phyloP scores from a whole-genome alignment of 2,113 vertebrate species.

The Gobio gobio region DNA sequence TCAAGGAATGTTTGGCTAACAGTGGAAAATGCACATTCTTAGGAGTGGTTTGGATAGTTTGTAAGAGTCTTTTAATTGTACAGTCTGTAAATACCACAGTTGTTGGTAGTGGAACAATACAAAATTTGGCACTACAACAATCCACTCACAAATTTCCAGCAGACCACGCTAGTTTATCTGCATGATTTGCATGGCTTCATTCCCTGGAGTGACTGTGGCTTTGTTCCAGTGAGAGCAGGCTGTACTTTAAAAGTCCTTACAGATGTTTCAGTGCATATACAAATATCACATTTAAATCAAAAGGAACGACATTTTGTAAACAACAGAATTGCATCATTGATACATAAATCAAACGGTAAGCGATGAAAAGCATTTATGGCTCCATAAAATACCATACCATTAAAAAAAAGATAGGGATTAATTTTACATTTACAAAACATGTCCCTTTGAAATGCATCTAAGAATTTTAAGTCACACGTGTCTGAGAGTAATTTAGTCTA shows the following conservation, averaged over 20 bases:
- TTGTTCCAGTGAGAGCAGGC: neutral
- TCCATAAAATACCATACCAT: neutral
- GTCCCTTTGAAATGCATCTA: neutral
- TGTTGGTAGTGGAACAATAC: neutral
- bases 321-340: slow-evolving; percentile 16
- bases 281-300: neutral
- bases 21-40: slow-evolving; percentile 22
- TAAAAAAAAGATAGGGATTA: neutral
- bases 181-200: slow-evolving; percentile 4
- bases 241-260: slow-evolving; percentile 21
- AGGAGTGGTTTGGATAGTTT: neutral
- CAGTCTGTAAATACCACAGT: slow-evolving; percentile 20
- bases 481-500: neutral
- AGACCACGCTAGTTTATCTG: neutral
- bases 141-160: neutral
- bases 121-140: slow-evolving; percentile 27
- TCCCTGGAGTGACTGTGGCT: neutral
- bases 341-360: slow-evolving; percentile 6
- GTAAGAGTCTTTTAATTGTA: slow-evolving; percentile 7
- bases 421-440: neutral
- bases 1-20: neutral
- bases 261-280: slow-evolving; percentile 21
- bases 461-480: neutral
- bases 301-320: slow-evolving; percentile 13
- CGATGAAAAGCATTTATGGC: slow-evolving; percentile 2